Base-by-base conservation (phyloP, 2,797 vertebrate species). In the Sebastes flavidus region DNA sequence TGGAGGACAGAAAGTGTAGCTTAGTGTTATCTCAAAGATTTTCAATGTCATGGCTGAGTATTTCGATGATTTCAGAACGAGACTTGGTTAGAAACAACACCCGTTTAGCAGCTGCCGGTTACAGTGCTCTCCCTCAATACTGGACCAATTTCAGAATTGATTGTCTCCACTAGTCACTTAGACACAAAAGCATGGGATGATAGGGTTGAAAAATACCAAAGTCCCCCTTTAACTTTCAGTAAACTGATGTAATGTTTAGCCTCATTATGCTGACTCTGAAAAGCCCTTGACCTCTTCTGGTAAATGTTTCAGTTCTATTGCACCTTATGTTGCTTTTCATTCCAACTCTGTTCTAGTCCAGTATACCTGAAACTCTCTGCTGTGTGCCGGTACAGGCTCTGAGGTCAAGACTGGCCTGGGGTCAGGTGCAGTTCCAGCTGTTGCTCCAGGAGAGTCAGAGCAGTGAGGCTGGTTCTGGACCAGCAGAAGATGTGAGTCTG, bases 351-450 rank as follows among this genome's bases (percentile, higher is more conserved):
- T 49, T 20, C 2, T 52, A 24, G 22, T 24, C 11, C 25, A 69
- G 6, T 38, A 7, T 13, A 11, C 1, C 2, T 38, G 1, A 60
- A 18, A 1, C 20, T 16, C 10, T 76, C 2, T 80, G 13, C 66
- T 80, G 30, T 80, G 12, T 70, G 42, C 38, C 4, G 22, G 8
- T 74, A 7, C 85, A 99, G 98, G 94, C 92, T 54, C 92, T 99
- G 78, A 94, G 90, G 70, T 89, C 89, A 3, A 87, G 1, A 18
- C 80, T 97, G 3, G 69, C 91, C 58, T 92, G 94, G 81, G 97
- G 98, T 59, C 97, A 99, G 86, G 84, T 94, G 30, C 94, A 98
- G 67, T 92, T 94, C 71, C 86, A 91, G 75, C 91, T 96, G 56
- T 79, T 69, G 77, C 88, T 76, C 3, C 85, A 80, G 83, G 83